A percentile compares a stretch with the other conserved stretches of the same genome.
These are phyloP conservation scores for Monodelphis domestica DNA, from an alignment of 2,797 vertebrate genomes.

Conservation along the genomic window DNA sequence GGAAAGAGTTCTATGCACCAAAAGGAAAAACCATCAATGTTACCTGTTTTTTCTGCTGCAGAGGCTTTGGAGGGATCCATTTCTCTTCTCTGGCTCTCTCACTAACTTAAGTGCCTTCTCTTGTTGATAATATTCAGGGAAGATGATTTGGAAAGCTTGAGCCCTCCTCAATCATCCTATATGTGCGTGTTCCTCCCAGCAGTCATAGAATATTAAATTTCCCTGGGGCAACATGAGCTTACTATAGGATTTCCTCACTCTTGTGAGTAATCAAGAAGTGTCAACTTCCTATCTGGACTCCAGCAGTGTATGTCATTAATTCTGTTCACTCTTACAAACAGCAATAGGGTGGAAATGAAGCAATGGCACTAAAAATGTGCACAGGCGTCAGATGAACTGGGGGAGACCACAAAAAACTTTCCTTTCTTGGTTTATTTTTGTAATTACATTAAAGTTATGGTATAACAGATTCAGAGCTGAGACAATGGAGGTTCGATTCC, in stretches of 20 bases:
- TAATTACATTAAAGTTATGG: no score
- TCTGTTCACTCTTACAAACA: not conserved
- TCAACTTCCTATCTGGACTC: not conserved
- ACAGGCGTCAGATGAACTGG: not conserved
- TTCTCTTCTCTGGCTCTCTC: not conserved
- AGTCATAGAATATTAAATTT: not conserved
- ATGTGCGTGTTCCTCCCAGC: not conserved
- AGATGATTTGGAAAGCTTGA: not conserved
- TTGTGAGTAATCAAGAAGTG: not conserved
- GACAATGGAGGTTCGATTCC: no score
- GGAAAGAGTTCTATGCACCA: not conserved
- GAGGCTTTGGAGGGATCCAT: not conserved
- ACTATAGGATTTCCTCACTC: not conserved
- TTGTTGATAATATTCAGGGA: not conserved
- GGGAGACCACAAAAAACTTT: not conserved
- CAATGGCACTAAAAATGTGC: not conserved
- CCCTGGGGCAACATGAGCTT: not conserved
- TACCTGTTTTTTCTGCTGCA: not conserved
- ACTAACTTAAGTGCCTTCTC: not conserved
- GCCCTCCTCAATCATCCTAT: not conserved
- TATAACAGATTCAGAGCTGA: no score
- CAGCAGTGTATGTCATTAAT: not conserved
- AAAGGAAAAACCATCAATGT: not conserved
- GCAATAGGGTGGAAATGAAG: not conserved
- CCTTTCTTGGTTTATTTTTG: no score